These are phyloP conservation scores for Macrobrachium rosenbergii DNA, from an alignment of 1,140 invertebrate species.

Conservation along the genomic window DNA sequence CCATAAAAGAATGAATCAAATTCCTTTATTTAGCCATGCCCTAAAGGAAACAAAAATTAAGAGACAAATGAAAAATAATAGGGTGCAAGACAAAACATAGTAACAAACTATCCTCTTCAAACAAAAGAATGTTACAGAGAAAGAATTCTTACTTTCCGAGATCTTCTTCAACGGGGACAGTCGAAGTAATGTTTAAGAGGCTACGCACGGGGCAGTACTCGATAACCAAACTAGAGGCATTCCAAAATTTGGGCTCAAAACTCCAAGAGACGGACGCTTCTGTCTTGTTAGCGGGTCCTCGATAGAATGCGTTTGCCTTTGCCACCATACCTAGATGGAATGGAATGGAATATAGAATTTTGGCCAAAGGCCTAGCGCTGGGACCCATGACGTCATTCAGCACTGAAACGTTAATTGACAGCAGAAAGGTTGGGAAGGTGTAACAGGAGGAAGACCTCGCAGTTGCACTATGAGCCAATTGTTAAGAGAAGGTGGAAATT, in stretches of 20 bases:
- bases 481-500: no score
- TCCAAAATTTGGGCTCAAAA: conserved; percentile 20
- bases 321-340: conserved; percentile 18
- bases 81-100: no score
- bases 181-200: not conserved
- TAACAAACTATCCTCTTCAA: not conserved
- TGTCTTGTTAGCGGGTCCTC: not conserved
- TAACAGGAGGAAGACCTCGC: no score
- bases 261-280: conserved; percentile 24
- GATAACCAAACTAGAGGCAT: not conserved
- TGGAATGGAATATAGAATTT: not conserved
- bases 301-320: not conserved
- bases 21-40: no score
- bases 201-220: conserved; percentile 7
- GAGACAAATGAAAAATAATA: no score
- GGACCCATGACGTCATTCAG: no score
- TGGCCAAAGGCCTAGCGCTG: not conserved
- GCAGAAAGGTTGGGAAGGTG: no score
- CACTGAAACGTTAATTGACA: no score
- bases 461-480: no score
- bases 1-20: no score
- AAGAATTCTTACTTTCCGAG: not conserved
- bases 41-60: no score
- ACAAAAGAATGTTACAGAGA: conserved; percentile 7
- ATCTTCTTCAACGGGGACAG: not conserved